Conservation (phyloP, 2,797 vertebrate genomes). For the Falco concolor region DNA sequence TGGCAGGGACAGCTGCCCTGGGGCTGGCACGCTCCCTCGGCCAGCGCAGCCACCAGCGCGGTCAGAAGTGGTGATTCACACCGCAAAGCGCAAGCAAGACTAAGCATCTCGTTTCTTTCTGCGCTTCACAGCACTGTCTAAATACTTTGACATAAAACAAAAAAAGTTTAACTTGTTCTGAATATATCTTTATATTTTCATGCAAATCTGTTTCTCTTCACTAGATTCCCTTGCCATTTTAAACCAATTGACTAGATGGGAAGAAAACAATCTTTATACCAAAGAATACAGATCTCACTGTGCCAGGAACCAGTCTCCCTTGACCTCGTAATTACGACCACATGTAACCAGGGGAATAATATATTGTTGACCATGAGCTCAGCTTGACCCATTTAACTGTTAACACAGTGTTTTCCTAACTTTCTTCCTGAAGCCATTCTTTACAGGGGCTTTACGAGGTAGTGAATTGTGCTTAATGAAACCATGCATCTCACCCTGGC, state of each 20-base stretch:
- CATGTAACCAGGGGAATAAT: accelerated
- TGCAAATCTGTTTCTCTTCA: background rate
- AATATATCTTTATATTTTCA: background rate
- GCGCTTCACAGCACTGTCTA: accelerated
- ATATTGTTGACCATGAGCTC: accelerated
- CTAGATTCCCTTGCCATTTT: background rate
- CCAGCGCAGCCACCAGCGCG: background rate
- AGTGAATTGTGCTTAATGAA: background rate
- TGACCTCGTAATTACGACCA: background rate
- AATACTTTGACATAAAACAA: accelerated
- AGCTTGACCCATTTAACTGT: too few species aligned
- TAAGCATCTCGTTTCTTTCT: background rate
- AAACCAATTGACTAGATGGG: background rate
- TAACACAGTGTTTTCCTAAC: accelerated
- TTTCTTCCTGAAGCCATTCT: background rate
- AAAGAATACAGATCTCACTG: background rate
- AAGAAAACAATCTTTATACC: background rate
- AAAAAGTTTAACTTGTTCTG: accelerated
- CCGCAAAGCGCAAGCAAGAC: accelerated
- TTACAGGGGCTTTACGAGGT: background rate
- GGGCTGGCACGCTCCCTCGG: accelerated
- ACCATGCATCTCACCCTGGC: background rate
- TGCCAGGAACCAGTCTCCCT: background rate
- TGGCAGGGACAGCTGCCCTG: accelerated
- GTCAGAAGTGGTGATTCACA: too few species aligned